phyloP scores from a whole-genome alignment of 2,113 vertebrate genomes.

The Centropus unirufus region DNA sequence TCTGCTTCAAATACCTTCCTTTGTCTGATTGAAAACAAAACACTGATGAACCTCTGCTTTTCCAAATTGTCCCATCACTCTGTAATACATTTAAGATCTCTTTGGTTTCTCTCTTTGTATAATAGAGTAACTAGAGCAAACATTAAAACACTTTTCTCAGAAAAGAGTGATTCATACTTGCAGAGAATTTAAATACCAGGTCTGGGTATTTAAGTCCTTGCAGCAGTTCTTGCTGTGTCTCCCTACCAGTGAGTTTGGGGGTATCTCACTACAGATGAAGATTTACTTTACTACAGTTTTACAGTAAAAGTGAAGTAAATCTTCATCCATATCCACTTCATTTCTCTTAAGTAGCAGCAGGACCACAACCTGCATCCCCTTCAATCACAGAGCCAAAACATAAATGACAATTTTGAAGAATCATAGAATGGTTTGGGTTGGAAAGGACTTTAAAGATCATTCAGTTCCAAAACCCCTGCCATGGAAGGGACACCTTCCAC shows the following conservation, averaged over 20 bases:
- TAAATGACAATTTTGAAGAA: background rate
- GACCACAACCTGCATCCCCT: background rate
- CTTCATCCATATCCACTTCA: background rate
- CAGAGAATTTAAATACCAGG: background rate
- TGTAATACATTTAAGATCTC: background rate
- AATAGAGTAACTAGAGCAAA: background rate
- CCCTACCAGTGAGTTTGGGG: too few relatives aligned
- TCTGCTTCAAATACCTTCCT: background rate
- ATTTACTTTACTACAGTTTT: too few relatives aligned
- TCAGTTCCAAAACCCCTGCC: too few relatives aligned
- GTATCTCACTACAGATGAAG: background rate
- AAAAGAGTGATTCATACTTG: background rate
- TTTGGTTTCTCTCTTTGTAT: background rate
- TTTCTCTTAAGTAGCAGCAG: background rate
- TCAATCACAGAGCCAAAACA: background rate
- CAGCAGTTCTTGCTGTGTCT: background rate
- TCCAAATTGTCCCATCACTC: background rate
- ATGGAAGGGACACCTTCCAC: too few relatives aligned
- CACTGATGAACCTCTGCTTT: background rate
- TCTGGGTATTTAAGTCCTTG: background rate
- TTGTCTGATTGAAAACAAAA: background rate
- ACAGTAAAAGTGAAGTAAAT: background rate
- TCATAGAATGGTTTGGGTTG: too few relatives aligned
- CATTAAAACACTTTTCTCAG: background rate
- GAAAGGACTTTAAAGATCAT: too few relatives aligned